phyloP scores from a whole-genome alignment of 2,888 invertebrate species.

The Zelleria hepariella region DNA sequence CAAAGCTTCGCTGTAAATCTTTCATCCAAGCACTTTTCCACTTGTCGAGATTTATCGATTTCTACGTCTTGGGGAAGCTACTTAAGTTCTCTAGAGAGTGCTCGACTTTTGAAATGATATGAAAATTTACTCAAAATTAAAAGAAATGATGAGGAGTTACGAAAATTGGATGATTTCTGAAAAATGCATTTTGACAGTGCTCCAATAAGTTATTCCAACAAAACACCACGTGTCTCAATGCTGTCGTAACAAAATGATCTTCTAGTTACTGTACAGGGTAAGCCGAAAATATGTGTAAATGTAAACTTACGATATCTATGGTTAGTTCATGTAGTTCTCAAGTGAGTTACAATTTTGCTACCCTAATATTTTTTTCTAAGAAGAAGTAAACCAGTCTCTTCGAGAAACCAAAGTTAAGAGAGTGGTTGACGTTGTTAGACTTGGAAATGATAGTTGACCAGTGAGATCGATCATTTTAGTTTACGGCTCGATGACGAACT shows the following conservation, averaged over 20 bases:
- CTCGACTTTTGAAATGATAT: background rate
- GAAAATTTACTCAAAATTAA: constrained; percentile 11
- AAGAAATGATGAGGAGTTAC: background rate
- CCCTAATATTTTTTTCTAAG: constrained; percentile 26
- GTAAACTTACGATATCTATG: constrained; percentile 63
- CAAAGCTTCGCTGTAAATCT: constrained; percentile 38
- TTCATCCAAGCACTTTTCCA: background rate
- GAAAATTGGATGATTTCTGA: background rate
- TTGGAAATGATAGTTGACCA: no score
- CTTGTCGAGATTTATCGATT: background rate
- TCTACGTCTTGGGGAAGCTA: constrained; percentile 9
- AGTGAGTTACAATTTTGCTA: constrained; percentile 34
- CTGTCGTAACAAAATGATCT: background rate
- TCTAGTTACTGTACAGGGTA: constrained; percentile 30
- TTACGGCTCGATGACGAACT: no score
- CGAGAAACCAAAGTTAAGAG: constrained; percentile 12
- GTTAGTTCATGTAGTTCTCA: constrained; percentile 44
- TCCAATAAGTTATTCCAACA: constrained; percentile 3
- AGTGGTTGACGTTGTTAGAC: constrained; percentile 36
- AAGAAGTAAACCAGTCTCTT: constrained; percentile 41
- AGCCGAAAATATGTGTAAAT: constrained; percentile 1
- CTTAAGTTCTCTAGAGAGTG: constrained; percentile 15
- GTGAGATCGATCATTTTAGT: no score
- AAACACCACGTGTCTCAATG: constrained; percentile 18
- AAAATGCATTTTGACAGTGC: constrained; percentile 13